Percentiles rank a stretch among this genome's conserved stretches.
Conservation (phyloP, 2,888 invertebrate genomes). For the Thera britannica region DNA sequence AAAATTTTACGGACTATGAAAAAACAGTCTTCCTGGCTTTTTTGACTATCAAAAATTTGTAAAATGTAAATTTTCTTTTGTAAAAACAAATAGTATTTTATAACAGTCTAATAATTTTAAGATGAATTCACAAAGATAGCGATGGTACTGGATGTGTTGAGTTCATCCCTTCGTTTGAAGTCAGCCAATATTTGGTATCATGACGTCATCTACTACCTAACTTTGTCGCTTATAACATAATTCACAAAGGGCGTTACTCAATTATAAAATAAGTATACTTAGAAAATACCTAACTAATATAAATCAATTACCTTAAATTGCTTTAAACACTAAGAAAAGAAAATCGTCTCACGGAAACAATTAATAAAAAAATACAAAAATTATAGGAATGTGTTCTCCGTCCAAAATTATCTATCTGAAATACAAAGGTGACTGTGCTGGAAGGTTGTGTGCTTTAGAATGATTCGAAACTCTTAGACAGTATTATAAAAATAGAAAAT, state of each 20-base stretch:
- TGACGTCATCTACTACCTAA: constrained; percentile 35
- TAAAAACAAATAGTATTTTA: constrained; percentile 76
- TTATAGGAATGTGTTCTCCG: constrained; percentile 14
- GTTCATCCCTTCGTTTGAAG: constrained; percentile 31
- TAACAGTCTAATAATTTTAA: constrained; percentile 67
- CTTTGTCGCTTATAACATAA: constrained; percentile 21
- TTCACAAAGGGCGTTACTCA: constrained; percentile 18
- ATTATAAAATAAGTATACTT: constrained; percentile 22
- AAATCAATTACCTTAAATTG: constrained; percentile 5
- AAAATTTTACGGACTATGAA: constrained; percentile 82
- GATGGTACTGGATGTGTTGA: constrained; percentile 28
- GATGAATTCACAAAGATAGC: constrained; percentile 46
- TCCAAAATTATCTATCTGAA: background rate
- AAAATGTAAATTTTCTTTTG: constrained; percentile 79
- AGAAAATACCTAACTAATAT: constrained; percentile 15
- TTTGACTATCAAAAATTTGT: constrained; percentile 81
- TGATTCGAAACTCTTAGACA: constrained; percentile 5
- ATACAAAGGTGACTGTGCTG: background rate
- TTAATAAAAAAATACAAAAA: background rate
- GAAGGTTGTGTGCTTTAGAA: constrained; percentile 1
- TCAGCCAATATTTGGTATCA: constrained; percentile 69
- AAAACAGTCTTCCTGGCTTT: constrained; percentile 82
- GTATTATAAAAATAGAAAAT: constrained; percentile 15
- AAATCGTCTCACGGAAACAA: background rate
- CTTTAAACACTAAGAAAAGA: background rate